Conservation (phyloP, 2,113 vertebrate genomes). For the Coregonus clupeaformis region DNA sequence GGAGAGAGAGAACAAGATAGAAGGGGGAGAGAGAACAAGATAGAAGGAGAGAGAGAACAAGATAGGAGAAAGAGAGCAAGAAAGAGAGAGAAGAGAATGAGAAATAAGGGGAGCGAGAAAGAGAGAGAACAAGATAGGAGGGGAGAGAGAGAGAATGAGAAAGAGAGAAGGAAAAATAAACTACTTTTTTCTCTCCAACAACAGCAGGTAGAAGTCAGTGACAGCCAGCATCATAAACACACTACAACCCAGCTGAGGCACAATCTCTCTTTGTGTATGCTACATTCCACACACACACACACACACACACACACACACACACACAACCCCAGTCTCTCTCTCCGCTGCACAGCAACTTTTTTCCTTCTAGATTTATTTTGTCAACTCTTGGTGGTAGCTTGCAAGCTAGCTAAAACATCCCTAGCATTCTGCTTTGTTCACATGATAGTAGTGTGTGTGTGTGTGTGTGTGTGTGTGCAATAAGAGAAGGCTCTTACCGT, state of each 20-base stretch:
- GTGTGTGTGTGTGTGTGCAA: slow-evolving; percentile 8
- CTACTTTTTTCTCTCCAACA: background rate
- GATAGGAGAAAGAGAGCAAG: background rate
- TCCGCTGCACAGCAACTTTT: slow-evolving; percentile 55
- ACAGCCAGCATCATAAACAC: background rate
- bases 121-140: background rate
- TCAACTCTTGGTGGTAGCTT: slow-evolving; percentile 40
- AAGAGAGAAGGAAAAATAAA: background rate
- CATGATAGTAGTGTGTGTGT: background rate
- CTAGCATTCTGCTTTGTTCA: background rate
- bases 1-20: no score
- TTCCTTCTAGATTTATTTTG: slow-evolving; percentile 51
- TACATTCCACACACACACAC: slow-evolving; percentile 46
- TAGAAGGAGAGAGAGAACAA: no score
- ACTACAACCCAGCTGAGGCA: slow-evolving; percentile 61
- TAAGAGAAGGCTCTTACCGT: slow-evolving; percentile 68
- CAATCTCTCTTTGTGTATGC: slow-evolving; percentile 75
- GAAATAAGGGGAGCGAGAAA: no score
- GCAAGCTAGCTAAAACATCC: slow-evolving; percentile 24
- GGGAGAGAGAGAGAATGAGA: background rate
- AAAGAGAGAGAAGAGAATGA: background rate
- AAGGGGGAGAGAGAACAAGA: no score
- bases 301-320: no score
- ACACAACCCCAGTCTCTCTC: background rate
- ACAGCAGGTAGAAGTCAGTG: background rate